Evolutionary conservation across 2,888 invertebrate genomes (phyloP), one percentile per base, ranked within the genome.

Genomic region (Operophtera brumata): DNA sequence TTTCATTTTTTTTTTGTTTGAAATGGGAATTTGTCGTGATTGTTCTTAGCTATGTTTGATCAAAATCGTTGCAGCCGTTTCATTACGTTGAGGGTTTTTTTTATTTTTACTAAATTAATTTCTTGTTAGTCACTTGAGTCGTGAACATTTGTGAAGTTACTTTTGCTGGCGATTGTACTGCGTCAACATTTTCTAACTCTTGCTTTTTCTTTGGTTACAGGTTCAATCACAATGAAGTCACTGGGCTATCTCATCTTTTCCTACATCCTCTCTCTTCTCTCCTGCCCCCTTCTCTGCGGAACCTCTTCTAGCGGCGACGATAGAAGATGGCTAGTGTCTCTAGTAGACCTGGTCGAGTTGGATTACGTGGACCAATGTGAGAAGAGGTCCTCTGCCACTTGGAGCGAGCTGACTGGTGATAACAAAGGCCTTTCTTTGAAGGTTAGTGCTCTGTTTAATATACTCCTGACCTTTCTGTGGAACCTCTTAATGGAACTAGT

Each of bases 301-400:
- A 81, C 78, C 0, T 78, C 85, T 0, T 85, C 82, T 13, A 81
- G 77, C 12, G 75, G 66, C 1, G 84, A 86, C 37, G 86, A 87
- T 51, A 74, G 78, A 46, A 69, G 77, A 66, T 84, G 82, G 81
- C 74, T 89, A 35, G 75, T 78, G 6, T 80, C 86, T 0, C 66
- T 91, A 8, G 71, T 91, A 9, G 85, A 89, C 10, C 66, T 90
- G 10, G 82, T 91, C 8, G 90, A 91, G 59, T 53, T 90, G 63
- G 91, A 91, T 43, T 88, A 90, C 47, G 85, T 85, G 42, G 91
- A 91, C 53, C 80, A 82, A 32, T 91, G 91, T 55, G 83, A 81
- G 35, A 75, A 79, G 49, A 71, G 81, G 36, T 87, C 90, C 0
- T 71, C 69, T 7, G 87, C 90, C 0, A 67, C 82, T 5, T 90